Percentiles rank a stretch among this genome's conserved stretches.
Evolutionary conservation across 2,888 invertebrate species (phyloP).

Genomic region (Amphipyra tragopoginis): DNA sequence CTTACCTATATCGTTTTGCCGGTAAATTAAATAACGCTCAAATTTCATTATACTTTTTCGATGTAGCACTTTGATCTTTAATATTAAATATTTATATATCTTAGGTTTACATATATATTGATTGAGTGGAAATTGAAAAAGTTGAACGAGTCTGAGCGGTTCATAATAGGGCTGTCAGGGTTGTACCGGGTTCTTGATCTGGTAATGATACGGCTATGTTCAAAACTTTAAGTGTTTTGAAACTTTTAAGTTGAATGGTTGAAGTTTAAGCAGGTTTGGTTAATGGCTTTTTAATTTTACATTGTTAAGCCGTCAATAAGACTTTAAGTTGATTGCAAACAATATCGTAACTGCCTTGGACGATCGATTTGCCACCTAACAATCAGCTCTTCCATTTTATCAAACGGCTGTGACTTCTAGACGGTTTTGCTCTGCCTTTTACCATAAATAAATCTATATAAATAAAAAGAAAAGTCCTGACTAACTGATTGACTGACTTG

Average conservation of each 20-base stretch:
- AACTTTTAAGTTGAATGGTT: not conserved
- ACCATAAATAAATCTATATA: no score
- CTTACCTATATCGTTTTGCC: conserved; percentile 1
- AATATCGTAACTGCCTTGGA: no score
- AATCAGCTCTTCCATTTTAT: no score
- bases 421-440: no score
- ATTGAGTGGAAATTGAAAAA: conserved; percentile 60
- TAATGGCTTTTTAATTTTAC: not conserved
- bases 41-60: conserved; percentile 42
- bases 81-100: conserved; percentile 2
- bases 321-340: no score
- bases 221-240: conserved; percentile 6
- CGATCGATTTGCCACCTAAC: no score
- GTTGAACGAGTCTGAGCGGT: conserved; percentile 29
- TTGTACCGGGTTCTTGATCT: not conserved
- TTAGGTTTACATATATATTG: conserved; percentile 22
- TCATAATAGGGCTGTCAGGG: conserved; percentile 12
- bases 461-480: no score
- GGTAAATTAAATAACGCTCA: conserved; percentile 35
- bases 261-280: not conserved
- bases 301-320: not conserved
- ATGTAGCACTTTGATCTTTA: conserved; percentile 38
- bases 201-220: conserved; percentile 2
- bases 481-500: no score
- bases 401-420: no score